phyloP scores from a whole-genome alignment of 2,888 invertebrate genomes.

The Flexamia atlantica region DNA sequence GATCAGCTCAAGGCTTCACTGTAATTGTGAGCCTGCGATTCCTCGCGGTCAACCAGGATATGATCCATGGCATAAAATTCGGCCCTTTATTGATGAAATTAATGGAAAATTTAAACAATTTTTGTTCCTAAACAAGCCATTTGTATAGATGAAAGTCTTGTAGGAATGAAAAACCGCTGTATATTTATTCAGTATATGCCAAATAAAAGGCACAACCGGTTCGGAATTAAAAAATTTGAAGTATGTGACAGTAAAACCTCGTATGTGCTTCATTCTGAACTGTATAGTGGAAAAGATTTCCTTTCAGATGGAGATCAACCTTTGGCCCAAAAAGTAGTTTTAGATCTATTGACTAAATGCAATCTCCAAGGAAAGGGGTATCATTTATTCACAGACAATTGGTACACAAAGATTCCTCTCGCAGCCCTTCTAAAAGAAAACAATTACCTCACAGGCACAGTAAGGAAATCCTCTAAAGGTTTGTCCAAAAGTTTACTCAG shows the following conservation, averaged over 20 bases:
- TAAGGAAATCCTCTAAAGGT: constrained; percentile 59
- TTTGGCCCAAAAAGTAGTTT: constrained; percentile 50
- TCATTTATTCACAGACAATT: constrained; percentile 56
- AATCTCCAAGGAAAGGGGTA: constrained; percentile 49
- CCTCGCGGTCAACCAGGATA: constrained; percentile 47
- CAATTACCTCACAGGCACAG: constrained; percentile 56
- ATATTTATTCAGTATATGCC: constrained; percentile 57
- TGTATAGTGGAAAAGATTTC: constrained; percentile 57
- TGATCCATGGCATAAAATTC: constrained; percentile 61
- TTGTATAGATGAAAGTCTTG: constrained; percentile 55
- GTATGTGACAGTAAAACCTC: constrained; percentile 47
- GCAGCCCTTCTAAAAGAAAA: constrained; percentile 19
- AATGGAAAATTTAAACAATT: constrained; percentile 37
- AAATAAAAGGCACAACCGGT: constrained; percentile 46
- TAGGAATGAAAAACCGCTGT: constrained; percentile 58
- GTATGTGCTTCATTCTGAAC: constrained; percentile 39
- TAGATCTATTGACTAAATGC: constrained; percentile 44
- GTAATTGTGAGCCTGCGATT: background rate
- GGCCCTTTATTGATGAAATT: constrained; percentile 54
- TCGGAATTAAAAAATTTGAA: constrained; percentile 51
- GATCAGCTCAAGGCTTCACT: constrained; percentile 42
- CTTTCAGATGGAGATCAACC: constrained; percentile 24
- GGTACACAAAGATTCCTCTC: constrained; percentile 54
- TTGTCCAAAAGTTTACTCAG: constrained; percentile 19
- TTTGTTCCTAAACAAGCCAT: constrained; percentile 55